Percentiles rank a stretch among this genome's conserved stretches.
Evolutionary conservation across 1,140 invertebrate genomes (phyloP).

Genomic region (Mya arenaria): DNA sequence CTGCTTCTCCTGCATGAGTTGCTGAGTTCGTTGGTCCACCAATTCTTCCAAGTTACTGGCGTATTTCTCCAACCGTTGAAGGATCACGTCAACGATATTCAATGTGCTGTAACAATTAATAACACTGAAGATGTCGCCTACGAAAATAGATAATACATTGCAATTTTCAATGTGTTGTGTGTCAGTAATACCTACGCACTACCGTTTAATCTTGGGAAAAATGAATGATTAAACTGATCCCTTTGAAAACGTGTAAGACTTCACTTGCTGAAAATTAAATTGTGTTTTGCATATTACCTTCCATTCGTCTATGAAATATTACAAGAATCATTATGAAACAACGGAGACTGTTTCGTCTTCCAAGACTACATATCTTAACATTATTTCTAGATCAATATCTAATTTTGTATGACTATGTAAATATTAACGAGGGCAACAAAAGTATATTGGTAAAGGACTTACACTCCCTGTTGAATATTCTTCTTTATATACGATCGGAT

Average conservation of each 20-base stretch:
- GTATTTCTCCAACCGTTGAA: conserved; percentile 96
- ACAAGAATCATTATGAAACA: neutral
- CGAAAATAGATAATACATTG: neutral
- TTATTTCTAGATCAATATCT: neutral
- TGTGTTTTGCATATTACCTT: neutral
- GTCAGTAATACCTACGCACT: too few relatives aligned
- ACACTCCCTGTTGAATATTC: conserved; percentile 33
- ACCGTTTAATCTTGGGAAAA: neutral
- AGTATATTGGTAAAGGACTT: neutral
- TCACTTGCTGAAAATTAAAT: neutral
- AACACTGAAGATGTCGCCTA: neutral
- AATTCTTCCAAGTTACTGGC: conserved; percentile 95
- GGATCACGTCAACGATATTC: conserved; percentile 97
- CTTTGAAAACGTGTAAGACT: neutral
- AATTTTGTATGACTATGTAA: neutral
- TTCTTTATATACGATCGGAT: conserved; percentile 39
- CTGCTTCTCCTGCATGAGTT: conserved; percentile 94
- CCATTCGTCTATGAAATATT: neutral
- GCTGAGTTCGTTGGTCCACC: conserved; percentile 93
- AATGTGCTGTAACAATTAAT: conserved; percentile 86
- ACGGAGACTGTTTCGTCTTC: neutral
- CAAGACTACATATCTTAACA: neutral
- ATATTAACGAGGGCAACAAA: neutral
- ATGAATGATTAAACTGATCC: neutral
- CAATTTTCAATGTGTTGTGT: too few relatives aligned